Conservation (phyloP, 2,888 invertebrate species). For the Amiota mariae region DNA sequence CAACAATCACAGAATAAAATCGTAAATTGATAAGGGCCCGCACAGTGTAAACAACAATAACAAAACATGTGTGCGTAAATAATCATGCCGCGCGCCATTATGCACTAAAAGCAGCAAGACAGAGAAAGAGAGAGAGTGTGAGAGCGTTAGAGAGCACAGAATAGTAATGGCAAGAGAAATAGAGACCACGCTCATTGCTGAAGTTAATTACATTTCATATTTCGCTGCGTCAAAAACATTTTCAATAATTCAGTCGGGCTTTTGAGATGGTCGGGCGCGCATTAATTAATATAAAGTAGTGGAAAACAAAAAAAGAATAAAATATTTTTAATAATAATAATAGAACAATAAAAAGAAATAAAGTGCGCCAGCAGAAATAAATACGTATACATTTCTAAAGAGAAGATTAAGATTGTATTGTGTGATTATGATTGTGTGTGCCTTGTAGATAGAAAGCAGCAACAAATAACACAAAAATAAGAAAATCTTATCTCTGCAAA, state of each 20-base stretch:
- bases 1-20: conserved; percentile 2
- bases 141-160: background rate
- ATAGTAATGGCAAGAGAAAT: background rate
- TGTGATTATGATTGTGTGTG: background rate
- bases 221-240: conserved; percentile 9
- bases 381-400: too few relatives aligned
- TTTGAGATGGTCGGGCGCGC: conserved; percentile 17
- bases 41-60: conserved; percentile 9
- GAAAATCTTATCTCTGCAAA: background rate
- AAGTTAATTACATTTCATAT: background rate
- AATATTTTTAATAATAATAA: conserved; percentile 2
- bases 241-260: conserved; percentile 24
- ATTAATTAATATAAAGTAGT: conserved; percentile 22
- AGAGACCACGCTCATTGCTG: background rate
- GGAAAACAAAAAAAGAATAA: background rate
- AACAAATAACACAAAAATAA: background rate
- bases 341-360: background rate
- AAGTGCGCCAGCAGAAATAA: background rate
- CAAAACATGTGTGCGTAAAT: conserved; percentile 10
- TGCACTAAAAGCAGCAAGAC: too few relatives aligned
- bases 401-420: too few relatives aligned
- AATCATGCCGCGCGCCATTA: too few relatives aligned
- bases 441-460: conserved; percentile 1
- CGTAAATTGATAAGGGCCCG: background rate
- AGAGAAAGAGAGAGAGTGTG: background rate